Percentiles rank a stretch among this genome's conserved stretches.
Evolutionary conservation across 1,140 invertebrate genomes (phyloP).

Genomic region (Agrilus planipennis): DNA sequence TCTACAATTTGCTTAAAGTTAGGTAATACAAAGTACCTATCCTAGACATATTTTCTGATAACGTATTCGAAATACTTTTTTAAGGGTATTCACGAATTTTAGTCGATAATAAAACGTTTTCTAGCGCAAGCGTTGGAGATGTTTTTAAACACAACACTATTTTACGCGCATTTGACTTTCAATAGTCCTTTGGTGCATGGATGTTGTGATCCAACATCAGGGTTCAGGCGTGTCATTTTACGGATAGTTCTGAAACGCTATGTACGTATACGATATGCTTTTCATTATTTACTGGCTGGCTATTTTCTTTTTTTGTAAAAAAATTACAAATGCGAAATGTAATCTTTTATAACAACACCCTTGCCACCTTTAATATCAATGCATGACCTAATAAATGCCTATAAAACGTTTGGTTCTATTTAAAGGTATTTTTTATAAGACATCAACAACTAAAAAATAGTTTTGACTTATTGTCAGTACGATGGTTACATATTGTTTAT

Average conservation of each 20-base stretch:
- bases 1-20: neutral
- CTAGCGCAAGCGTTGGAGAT: constrained; percentile 1
- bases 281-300: neutral
- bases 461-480: too few relatives aligned
- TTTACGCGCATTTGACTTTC: constrained; percentile 5
- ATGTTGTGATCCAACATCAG: neutral
- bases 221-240: neutral
- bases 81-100: neutral
- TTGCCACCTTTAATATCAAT: too few relatives aligned
- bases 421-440: too few relatives aligned
- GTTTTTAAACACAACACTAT: too few relatives aligned
- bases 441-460: too few relatives aligned
- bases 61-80: too few relatives aligned
- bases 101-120: constrained; percentile 4
- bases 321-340: neutral
- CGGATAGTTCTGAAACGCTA: neutral
- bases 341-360: too few relatives aligned
- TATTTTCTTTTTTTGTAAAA: neutral
- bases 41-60: neutral
- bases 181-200: constrained; percentile 5
- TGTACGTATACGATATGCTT: neutral
- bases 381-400: too few relatives aligned
- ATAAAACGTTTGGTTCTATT: too few relatives aligned
- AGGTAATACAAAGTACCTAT: neutral
- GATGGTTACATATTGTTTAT: too few relatives aligned